phyloP scores from a whole-genome alignment of 2,113 vertebrate genomes.

The Zosterops japonicus region DNA sequence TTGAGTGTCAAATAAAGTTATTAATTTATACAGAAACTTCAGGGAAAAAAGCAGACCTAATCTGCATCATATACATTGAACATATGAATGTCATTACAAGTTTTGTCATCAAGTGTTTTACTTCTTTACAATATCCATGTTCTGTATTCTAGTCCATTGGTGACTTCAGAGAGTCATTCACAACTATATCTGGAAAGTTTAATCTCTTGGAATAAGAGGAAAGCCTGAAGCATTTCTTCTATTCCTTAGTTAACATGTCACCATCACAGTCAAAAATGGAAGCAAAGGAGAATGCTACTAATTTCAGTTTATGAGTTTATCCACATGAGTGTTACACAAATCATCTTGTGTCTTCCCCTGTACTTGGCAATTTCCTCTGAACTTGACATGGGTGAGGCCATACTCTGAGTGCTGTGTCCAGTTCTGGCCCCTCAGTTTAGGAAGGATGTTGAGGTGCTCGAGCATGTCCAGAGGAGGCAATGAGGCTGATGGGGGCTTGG shows the following conservation, averaged over 20 bases:
- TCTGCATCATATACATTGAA: background rate
- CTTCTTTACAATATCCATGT: background rate
- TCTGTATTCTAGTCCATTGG: background rate
- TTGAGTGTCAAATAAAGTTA: constrained; percentile 42
- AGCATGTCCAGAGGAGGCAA: background rate
- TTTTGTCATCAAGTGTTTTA: constrained; percentile 22
- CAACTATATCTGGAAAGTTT: rapidly evolving
- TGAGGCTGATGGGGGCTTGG: background rate
- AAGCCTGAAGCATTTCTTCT: background rate
- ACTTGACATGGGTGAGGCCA: background rate
- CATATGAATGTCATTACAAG: constrained; percentile 1
- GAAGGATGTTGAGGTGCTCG: rapidly evolving
- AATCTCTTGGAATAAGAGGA: background rate
- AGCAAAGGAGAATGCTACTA: background rate
- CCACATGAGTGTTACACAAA: background rate
- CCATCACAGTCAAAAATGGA: background rate
- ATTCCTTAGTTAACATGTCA: background rate
- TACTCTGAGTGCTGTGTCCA: background rate
- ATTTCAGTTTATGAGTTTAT: background rate
- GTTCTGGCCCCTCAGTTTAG: background rate
- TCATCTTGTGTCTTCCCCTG: background rate
- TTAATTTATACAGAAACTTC: constrained; percentile 39
- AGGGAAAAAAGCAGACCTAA: background rate
- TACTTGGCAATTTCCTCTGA: background rate
- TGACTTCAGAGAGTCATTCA: background rate